These are phyloP conservation scores for Taxidea taxus DNA, from an alignment of 2,113 vertebrate species.

Conservation along the genomic window DNA sequence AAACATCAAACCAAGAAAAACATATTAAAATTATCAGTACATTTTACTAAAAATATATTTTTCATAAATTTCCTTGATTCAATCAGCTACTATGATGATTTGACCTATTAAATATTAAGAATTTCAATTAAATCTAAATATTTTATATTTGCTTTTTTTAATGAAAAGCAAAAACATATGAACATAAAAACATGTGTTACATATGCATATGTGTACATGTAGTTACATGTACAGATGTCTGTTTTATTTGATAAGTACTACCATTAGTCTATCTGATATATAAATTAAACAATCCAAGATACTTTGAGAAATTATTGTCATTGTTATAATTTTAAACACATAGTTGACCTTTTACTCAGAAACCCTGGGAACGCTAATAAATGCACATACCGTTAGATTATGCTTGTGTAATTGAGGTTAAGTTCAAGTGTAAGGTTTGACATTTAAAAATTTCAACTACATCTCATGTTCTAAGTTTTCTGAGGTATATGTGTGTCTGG, in stretches of 20 bases:
- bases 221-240: neutral
- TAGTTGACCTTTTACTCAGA: neutral
- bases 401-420: neutral
- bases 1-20: conserved; percentile 5
- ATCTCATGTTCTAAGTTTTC: neutral
- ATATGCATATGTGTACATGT: neutral
- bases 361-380: neutral
- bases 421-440: conserved; percentile 20
- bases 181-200: neutral
- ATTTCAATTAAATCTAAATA: conserved; percentile 37
- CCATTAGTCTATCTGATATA: neutral
- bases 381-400: neutral
- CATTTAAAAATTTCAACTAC: neutral
- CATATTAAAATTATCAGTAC: neutral
- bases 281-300: neutral
- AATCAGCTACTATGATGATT: neutral
- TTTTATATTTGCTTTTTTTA: neutral
- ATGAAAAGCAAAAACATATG: accelerated
- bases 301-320: neutral
- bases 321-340: neutral
- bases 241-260: neutral
- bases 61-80: neutral
- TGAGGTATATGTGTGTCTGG: neutral
- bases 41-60: conserved; percentile 1
- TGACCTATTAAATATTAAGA: neutral